A percentile compares a stretch with the other conserved stretches of the same genome.
Conservation (phyloP, 2,797 vertebrate genomes). For the Gadopsis bispinosus region DNA sequence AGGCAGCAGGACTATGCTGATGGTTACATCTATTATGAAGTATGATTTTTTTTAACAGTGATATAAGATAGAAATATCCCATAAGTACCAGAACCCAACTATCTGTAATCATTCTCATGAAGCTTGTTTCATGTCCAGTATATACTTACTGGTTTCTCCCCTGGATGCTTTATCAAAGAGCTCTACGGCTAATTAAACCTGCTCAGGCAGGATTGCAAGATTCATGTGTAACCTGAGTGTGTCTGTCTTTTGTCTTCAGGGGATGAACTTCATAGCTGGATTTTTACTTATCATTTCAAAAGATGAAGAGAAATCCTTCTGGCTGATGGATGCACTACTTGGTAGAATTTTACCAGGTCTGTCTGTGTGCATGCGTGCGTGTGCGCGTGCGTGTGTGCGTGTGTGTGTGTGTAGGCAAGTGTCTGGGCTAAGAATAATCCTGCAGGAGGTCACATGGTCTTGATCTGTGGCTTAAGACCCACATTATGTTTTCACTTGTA, state of each 20-base stretch:
- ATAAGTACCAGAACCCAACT: neutral
- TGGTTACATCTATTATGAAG: slow-evolving; percentile 1
- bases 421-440: slow-evolving; percentile 61
- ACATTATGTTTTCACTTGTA: neutral
- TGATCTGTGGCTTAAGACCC: slow-evolving; percentile 54
- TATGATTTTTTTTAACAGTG: neutral
- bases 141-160: neutral
- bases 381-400: neutral
- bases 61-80: too few relatives aligned
- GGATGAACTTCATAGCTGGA: slow-evolving; percentile 97
- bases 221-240: slow-evolving; percentile 9
- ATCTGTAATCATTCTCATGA: neutral
- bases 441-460: slow-evolving; percentile 56
- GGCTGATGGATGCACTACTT: slow-evolving; percentile 93
- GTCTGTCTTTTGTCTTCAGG: slow-evolving; percentile 82
- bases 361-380: neutral
- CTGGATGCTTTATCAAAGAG: slow-evolving; percentile 5
- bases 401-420: neutral
- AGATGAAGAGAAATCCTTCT: slow-evolving; percentile 97
- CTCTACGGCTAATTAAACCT: slow-evolving; percentile 11
- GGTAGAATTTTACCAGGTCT: slow-evolving; percentile 79
- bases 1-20: neutral
- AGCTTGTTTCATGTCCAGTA: neutral
- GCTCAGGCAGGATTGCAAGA: slow-evolving; percentile 7
- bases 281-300: slow-evolving; percentile 94